Base-by-base conservation (phyloP, 1,140 invertebrate species). In the Sinella curviseta region DNA sequence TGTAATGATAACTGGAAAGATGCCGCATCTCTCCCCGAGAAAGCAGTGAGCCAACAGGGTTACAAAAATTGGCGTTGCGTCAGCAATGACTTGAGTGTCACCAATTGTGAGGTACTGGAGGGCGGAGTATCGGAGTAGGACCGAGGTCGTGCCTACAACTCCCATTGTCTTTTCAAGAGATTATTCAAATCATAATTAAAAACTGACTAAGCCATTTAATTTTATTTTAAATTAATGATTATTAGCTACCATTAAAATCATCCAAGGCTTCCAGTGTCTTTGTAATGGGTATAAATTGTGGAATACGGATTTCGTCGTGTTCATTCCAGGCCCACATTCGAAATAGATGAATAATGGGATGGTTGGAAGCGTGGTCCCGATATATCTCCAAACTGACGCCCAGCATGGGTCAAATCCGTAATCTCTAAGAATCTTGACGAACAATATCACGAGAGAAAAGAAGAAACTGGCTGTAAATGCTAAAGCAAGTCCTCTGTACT, bases 91-190 rank as follows among this genome's bases (percentile, higher is more conserved):
- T 16, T 67, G 60, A 16, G 81, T 73, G 33, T 84, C 83, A 16
- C 76, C 83, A n/a, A 84, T 81, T 14, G 77, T 77, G 67, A 84
- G 31, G 39, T 84, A 82, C 74, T 81, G 39, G 8, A 84, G 57
- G 24, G 83, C 67, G 33, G 77, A 84, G 74, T 81, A 82, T 17
- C 81, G 55, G 20, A 81, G 48, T 60, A 81, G 79, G 28, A 84
- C 80, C 0, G 80, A 77, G 1, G 57, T 76, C 0, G 80, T 34
- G 8, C 80, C 83, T n/a, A 84, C 36, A 28, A 82, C n/a, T 67
- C 81, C 83, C 57, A 80, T 39, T 24, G 55, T 76, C 83, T 84
- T 31, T 57, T 48, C 33, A 26, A 74, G 0, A 30, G 26, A 73
- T 0, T 73, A 20, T n/a, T 24, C 20, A 30, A 70, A 14, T 14